Base-by-base conservation (phyloP, 2,797 vertebrate genomes). In the Thunnus albacares region DNA sequence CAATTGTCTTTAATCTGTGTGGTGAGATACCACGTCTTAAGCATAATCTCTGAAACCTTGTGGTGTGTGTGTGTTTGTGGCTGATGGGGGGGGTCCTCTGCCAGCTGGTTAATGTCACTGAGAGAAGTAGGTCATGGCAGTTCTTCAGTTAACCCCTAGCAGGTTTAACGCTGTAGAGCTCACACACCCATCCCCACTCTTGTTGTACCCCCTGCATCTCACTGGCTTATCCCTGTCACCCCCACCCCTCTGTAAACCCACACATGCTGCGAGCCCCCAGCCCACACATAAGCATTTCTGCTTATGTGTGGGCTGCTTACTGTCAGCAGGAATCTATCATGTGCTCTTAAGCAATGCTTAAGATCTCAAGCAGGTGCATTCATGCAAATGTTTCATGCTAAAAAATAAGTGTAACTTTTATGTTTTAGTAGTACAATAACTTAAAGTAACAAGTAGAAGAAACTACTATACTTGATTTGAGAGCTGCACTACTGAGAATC, bases 21-120 rank as follows among this genome's bases (percentile, higher is more conserved):
- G 68, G 8, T 52, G 15, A 53, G 30, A 68, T 49, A 18, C 18
- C 8, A 47, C 13, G 47, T 66, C 15, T 61, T 53, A 33, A 35
- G 17, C 5, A 14, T 55, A 77, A 75, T 77, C 62, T 28, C 18
- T 56, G 9, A 61, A 51, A 26, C 62, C 22, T 73, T 84, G 45
- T 53, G 17, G 35, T 74, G 22, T 74, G 51, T 78, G 76, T 28
- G 58, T 28, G 47, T 53, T 61, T 63, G 51, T 59, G 22, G 7
- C 7, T 51, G 47, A 9, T 72, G 33, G 60, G 71, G 60, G 71
- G 70, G 71, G 57, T 33, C 33, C 35, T 11, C 56, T 60, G 80
- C 88, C 94, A 94, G 93, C 90, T 93, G 93, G 89, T 82, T 80
- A 90, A 81, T 90, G 87, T 92, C 90, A 85, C 79, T 82, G 58